Percentiles rank a stretch among this genome's conserved stretches.
Conservation (phyloP, 2,113 vertebrate genomes). For the Brachypodius melanocephalos region DNA sequence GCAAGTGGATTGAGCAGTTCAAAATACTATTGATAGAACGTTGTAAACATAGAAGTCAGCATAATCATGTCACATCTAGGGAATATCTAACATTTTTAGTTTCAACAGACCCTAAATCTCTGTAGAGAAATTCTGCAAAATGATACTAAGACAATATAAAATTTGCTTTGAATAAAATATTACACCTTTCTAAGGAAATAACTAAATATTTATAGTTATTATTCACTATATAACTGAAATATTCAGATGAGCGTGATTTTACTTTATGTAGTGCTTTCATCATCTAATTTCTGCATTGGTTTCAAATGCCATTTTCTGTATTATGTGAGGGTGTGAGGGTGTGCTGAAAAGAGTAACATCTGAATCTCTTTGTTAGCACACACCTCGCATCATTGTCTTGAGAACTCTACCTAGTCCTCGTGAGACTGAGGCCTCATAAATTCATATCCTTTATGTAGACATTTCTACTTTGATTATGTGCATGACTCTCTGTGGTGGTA, state of each 20-base stretch:
- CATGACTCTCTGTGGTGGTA: not conserved
- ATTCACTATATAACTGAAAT: not conserved
- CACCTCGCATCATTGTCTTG: not conserved
- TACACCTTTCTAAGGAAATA: not conserved
- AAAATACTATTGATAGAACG: not conserved
- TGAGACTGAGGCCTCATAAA: not conserved
- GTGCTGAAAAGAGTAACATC: not conserved
- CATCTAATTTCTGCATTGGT: not conserved
- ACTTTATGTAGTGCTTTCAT: not conserved
- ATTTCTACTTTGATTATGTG: not conserved
- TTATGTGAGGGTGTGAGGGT: not conserved
- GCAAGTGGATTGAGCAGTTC: not conserved
- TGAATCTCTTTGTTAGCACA: not conserved
- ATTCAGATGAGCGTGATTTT: not conserved
- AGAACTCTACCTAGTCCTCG: not conserved
- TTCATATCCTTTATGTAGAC: not conserved
- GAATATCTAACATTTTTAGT: not conserved
- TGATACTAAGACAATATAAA: not conserved
- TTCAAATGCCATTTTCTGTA: not conserved
- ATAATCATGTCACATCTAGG: not conserved
- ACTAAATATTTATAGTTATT: conserved; percentile 13
- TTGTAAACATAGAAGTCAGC: not conserved
- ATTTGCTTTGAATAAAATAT: not conserved
- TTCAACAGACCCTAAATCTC: not conserved
- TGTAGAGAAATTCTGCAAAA: not conserved